A percentile compares a stretch with the other conserved stretches of the same genome.
These are phyloP conservation scores for Neoseiulus cucumeris DNA, from an alignment of 1,140 invertebrate species.

Conservation along the genomic window DNA sequence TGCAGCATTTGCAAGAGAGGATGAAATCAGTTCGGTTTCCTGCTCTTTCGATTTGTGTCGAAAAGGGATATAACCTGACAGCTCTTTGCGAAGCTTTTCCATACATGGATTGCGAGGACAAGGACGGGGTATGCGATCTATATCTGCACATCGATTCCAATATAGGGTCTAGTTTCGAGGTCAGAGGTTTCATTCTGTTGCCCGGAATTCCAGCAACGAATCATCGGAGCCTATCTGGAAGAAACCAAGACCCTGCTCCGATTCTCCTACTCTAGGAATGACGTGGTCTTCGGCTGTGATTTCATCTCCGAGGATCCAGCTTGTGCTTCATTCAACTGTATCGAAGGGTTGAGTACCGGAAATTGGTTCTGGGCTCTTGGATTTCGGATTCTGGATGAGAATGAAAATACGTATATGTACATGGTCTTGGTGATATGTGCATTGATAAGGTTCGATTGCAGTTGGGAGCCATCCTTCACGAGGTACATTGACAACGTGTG, in stretches of 20 bases:
- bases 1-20: not conserved
- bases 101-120: slow-evolving; percentile 5
- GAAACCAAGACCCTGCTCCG: not conserved
- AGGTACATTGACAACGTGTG: not conserved
- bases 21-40: not conserved
- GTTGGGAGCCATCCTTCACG: not conserved
- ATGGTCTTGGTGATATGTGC: too few relatives aligned
- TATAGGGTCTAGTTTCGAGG: too few relatives aligned
- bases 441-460: too few relatives aligned
- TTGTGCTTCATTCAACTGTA: not conserved
- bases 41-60: not conserved
- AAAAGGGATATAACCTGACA: not conserved
- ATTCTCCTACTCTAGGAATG: not conserved
- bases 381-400: too few relatives aligned
- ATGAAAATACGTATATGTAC: too few relatives aligned
- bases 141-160: not conserved
- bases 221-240: not conserved
- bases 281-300: not conserved
- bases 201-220: not conserved
- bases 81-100: not conserved
- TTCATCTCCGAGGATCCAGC: slow-evolving; percentile 1
- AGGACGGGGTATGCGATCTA: not conserved
- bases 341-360: too few relatives aligned
- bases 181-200: too few relatives aligned
- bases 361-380: too few relatives aligned